phyloP scores from a whole-genome alignment of 2,113 vertebrate genomes.

The Rhagologus leucostigma region DNA sequence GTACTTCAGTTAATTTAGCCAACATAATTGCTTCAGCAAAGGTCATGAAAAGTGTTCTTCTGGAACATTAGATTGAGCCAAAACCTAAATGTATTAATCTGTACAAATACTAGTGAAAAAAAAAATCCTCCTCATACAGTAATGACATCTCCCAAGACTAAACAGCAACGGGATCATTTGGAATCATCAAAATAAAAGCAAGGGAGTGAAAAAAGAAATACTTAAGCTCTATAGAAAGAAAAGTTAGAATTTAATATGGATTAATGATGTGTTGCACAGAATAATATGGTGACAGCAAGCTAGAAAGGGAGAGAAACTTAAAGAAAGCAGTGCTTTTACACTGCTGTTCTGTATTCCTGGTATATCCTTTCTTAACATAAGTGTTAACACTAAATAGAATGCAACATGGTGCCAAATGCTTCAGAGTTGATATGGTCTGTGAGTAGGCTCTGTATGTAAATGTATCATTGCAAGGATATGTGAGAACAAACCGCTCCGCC shows the following conservation, averaged over 20 bases:
- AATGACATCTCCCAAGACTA: not conserved
- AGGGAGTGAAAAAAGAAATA: not conserved
- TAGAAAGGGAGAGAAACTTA: not conserved
- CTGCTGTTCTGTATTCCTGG: constrained; percentile 7
- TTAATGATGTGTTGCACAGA: not conserved
- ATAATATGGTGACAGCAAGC: not conserved
- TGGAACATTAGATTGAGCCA: not conserved
- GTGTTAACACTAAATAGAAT: constrained; percentile 45
- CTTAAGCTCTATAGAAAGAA: not conserved
- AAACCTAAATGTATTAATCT: not conserved
- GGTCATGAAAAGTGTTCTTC: not conserved
- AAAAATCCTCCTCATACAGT: not conserved
- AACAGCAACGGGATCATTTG: not conserved
- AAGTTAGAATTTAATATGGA: not conserved
- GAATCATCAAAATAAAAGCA: not conserved
- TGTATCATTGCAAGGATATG: constrained; percentile 44
- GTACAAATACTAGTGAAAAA: not conserved
- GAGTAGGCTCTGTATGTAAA: constrained; percentile 57
- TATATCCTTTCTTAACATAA: constrained; percentile 26
- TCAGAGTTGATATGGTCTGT: constrained; percentile 30
- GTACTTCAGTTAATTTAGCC: not conserved
- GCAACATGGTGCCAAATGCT: constrained; percentile 21
- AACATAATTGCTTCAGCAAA: not conserved
- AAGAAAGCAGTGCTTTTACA: not conserved
- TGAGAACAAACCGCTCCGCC: constrained; percentile 45